Evolutionary conservation across 2,113 vertebrate species (phyloP), one percentile per base, ranked within the genome.

Genomic region (Nipponia nippon): DNA sequence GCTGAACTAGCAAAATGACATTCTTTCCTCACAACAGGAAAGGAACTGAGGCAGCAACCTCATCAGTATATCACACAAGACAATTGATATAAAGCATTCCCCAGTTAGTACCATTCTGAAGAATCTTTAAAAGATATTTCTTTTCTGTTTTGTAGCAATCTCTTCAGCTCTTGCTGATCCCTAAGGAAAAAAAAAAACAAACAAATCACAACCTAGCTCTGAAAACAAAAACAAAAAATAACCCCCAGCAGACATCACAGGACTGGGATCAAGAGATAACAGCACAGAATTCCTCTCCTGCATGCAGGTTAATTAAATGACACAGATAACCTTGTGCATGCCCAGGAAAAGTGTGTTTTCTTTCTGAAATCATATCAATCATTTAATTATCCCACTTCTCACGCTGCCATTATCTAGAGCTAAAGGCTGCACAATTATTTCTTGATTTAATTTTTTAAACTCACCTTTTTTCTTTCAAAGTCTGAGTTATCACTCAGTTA

Each of bases 261-360:
- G 93, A 96, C 95, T 97, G 96, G 96, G 96, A 97, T 97, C 93
- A 96, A 94, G 88, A 96, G 97, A 97, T 97, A 97, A 96, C 88
- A 78, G 91, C 86, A 65, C 80, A 97, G 96, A 97, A 97, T 96
- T 97, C 92, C 94, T 96, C 83, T 96, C 89, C 88, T 93, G 93
- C 92, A 95, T 96, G 61, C 97, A 89, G 91, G 96, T 97, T 97
- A 97, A 97, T 97, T 97, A 97, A 97, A 97, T 97, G 97, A 97
- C 96, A 97, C 90, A 96, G 97, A 97, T 97, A 97, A 97, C 97
- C 97, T 97, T 97, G 96, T 97, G 94, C 91, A 81, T 95, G 94
- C 90, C 81, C 93, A 97, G 77, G 70, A 89, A 94, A 95, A 94
- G 73, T 66, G 75, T 52, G 1, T 90, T 96, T 97, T 96, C 96